phyloP scores from a whole-genome alignment of 2,888 invertebrate species.

The Ceraclea dissimilis region DNA sequence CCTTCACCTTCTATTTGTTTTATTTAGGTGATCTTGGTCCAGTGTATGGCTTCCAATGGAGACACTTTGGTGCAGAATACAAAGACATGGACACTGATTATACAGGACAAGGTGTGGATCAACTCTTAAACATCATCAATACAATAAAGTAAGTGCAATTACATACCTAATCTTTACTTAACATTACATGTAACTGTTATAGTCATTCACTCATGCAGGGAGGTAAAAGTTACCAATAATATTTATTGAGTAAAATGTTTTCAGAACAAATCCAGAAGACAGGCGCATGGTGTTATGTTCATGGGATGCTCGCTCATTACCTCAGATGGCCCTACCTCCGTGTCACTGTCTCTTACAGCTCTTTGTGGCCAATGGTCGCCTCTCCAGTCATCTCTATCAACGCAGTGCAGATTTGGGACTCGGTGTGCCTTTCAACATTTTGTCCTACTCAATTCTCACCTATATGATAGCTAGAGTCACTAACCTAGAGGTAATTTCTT shows the following conservation, averaged over 20 bases:
- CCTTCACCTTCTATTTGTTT: neutral
- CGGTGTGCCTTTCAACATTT: constrained; percentile 98
- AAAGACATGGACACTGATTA: constrained; percentile 76
- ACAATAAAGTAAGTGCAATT: constrained; percentile 52
- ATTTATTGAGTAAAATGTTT: constrained; percentile 46
- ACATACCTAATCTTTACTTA: too few species aligned
- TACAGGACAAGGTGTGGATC: constrained; percentile 79
- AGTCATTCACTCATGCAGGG: too few species aligned
- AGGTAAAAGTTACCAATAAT: constrained; percentile 68
- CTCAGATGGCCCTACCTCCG: constrained; percentile 92
- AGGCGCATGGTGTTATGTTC: constrained; percentile 88
- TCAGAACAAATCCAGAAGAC: constrained; percentile 68
- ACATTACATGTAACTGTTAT: too few species aligned
- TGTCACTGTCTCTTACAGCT: constrained; percentile 95
- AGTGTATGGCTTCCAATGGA: constrained; percentile 97
- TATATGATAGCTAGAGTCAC: constrained; percentile 95
- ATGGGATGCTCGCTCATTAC: constrained; percentile 88
- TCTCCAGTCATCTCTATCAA: constrained; percentile 92
- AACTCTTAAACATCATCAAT: constrained; percentile 72
- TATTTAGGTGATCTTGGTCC: constrained; percentile 83
- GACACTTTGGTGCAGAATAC: constrained; percentile 93
- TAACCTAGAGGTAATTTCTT: constrained; percentile 66
- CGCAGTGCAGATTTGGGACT: constrained; percentile 96
- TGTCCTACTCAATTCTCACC: constrained; percentile 89
- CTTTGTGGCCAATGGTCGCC: constrained; percentile 73